phyloP scores from a whole-genome alignment of 2,113 vertebrate genomes.

The Rattus rattus region DNA sequence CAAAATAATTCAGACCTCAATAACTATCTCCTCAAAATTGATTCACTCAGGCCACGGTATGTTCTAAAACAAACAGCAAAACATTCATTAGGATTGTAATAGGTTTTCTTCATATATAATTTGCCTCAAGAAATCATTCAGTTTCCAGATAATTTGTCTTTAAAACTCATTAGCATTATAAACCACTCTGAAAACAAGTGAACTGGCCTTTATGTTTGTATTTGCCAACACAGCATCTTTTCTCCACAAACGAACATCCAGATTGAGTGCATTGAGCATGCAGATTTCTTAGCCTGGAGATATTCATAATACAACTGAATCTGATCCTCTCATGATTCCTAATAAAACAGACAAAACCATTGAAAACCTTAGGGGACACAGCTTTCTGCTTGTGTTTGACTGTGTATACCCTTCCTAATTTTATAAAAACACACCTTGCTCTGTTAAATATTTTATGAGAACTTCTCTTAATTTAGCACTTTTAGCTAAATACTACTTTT shows the following conservation, averaged over 20 bases:
- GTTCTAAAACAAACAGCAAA: neutral
- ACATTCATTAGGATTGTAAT: neutral
- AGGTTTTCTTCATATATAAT: neutral
- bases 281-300: neutral
- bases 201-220: neutral
- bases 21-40: neutral
- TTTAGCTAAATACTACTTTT: neutral
- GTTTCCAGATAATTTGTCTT: conserved; percentile 18
- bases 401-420: neutral
- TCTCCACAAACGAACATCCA: neutral
- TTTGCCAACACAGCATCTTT: neutral
- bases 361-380: neutral
- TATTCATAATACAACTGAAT: neutral
- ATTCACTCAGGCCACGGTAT: neutral
- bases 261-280: neutral
- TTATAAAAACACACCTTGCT: neutral
- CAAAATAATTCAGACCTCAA: neutral
- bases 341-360: neutral
- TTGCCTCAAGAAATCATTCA: neutral
- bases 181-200: neutral
- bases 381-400: neutral
- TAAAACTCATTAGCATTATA: neutral
- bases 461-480: neutral
- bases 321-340: neutral
- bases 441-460: neutral